Base-by-base conservation (phyloP, 2,113 vertebrate genomes). In the Gallinago media region DNA sequence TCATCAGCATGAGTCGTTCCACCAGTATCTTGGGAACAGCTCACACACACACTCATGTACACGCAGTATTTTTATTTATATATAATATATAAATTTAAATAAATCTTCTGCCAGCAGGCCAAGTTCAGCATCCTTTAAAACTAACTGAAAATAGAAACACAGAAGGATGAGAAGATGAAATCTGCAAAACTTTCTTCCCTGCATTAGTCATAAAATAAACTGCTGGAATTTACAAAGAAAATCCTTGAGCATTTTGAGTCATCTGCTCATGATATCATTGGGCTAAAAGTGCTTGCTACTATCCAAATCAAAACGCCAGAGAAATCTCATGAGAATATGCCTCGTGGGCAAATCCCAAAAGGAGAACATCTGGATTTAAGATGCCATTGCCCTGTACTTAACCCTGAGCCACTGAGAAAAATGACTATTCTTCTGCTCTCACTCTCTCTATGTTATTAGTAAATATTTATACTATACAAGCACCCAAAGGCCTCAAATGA, bases 281-380 rank as follows among this genome's bases (percentile, higher is more conserved):
- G 94, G 93, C 94, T 95, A 91, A 94, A 93, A 93, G 93, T 91
- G 70, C 92, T 97, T 92, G 85, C 96, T 97, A 96, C 97, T 95
- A 85, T 96, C 94, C 96, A 96, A 95, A 96, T 97, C 93, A 94
- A 88, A 96, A 88, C 42, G 68, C 96, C 93, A 75, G n/a, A 75
- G 94, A 92, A 94, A 94, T 97, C 98, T 97, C 98, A 97, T 97
- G 97, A 96, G 97, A 98, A 98, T 96, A 94, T 90, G 83, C 94
- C 95, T 97, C 77, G 44, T 93, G 77, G 96, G 95, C 86, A 96
- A 97, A 97, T 98, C 97, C 97, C 98, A 98, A 98, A 98, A 98
- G 96, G 91, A 94, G 97, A 98, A 98, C 97, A 98, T 98, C 97
- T 97, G 97, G 96, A 93, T 96, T 95, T 96, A 97, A 97, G 97